Base-by-base conservation (phyloP, 2,113 vertebrate genomes). In the Dendrocopos noguchii region DNA sequence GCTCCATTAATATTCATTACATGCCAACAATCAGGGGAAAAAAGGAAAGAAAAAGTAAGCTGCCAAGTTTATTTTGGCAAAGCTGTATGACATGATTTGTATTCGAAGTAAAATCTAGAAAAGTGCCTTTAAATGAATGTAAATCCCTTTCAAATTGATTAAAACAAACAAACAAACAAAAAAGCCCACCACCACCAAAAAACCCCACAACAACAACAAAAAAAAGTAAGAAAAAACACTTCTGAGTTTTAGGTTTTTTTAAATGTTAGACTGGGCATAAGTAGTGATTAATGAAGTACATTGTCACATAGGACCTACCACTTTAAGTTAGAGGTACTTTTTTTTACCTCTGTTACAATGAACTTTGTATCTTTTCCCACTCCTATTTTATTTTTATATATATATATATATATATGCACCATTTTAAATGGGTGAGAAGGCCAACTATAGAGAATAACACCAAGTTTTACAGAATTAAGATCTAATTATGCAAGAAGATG, bases 61-160 rank as follows among this genome's bases (percentile, higher is more conserved):
- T 91, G 89, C 90, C 94, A 95, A 87, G 83, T 96, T 97, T 96
- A 85, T 92, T 95, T 97, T 97, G 95, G 88, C 95, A 97, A 95
- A 95, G 61, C 9, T 87, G 17, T 31, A 79, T 67, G 74, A 91
- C 87, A 94, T 91, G 92, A 95, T 96, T 94, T 96, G 88, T 96
- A 94, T 93, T 96, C 70, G 92, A 94, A 93, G 67, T 50, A 96
- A 96, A 95, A 91, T 94, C 87, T 52, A 84, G 70, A 96, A 91
- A 95, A 89, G 86, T 95, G 67, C 87, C 42, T 68, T 91, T 82
- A 96, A 95, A 95, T 89, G 91, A 96, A 93, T 88, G 68, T 82
- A 96, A 95, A 92, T 94, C 34, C 75, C 55, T 94, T 95, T 95
- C 89, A 91, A 96, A 87, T 83, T 84, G 74, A 50, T 50, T 50